These are phyloP conservation scores for Hoplostethus mediterraneus DNA, from an alignment of 2,797 vertebrate species.

Conservation along the genomic window DNA sequence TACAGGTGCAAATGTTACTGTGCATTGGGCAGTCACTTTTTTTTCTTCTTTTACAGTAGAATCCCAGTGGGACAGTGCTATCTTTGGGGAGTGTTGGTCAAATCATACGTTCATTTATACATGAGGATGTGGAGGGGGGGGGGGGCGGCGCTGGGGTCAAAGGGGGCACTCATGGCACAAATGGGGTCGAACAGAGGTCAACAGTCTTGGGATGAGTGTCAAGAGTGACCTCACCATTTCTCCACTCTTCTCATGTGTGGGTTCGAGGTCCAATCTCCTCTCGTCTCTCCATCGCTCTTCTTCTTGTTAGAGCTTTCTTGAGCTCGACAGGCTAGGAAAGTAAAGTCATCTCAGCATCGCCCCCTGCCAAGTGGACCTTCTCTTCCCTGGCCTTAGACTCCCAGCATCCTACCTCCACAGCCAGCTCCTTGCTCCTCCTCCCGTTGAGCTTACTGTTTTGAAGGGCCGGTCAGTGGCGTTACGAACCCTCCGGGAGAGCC, in stretches of 20 bases:
- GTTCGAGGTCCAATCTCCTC: slow-evolving; percentile 12
- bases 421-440: neutral
- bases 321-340: neutral
- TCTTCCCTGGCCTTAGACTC: neutral
- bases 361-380: neutral
- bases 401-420: neutral
- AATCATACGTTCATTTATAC: slow-evolving; percentile 31
- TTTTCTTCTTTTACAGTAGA: slow-evolving; percentile 38
- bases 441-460: neutral
- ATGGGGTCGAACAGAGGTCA: neutral
- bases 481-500: slow-evolving; percentile 46
- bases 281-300: neutral
- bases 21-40: slow-evolving; percentile 6
- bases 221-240: neutral
- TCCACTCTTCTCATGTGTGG: slow-evolving; percentile 9
- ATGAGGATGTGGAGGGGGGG: slow-evolving; percentile 1
- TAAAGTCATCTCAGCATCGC: slow-evolving; percentile 22
- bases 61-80: slow-evolving; percentile 62
- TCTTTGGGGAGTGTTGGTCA: slow-evolving; percentile 58
- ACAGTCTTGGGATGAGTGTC: slow-evolving; percentile 18
- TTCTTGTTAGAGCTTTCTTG: slow-evolving; percentile 36
- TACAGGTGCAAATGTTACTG: slow-evolving; percentile 60
- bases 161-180: neutral
- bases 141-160: neutral
- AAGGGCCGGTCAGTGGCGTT: slow-evolving; percentile 20